phyloP scores from a whole-genome alignment of 2,797 vertebrate species.

The Myripristis jacobus region DNA sequence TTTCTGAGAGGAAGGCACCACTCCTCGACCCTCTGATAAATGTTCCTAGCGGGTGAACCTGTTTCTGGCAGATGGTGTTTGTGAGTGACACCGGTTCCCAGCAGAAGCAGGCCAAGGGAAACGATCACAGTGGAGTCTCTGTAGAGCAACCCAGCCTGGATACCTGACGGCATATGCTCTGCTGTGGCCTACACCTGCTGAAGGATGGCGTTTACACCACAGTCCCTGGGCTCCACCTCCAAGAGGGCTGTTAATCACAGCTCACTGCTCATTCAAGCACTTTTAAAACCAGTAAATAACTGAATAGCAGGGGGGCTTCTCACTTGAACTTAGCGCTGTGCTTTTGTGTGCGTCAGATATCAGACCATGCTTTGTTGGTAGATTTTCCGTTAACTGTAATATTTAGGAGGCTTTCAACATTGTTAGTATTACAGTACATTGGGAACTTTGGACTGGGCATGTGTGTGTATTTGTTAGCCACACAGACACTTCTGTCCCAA shows the following conservation, averaged over 20 bases:
- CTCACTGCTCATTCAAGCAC: slow-evolving; percentile 71
- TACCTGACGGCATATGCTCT: slow-evolving; percentile 85
- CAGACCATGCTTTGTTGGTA: slow-evolving; percentile 17
- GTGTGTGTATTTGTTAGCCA: not conserved
- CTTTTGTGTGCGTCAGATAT: slow-evolving; percentile 37
- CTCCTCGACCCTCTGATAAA: slow-evolving; percentile 77
- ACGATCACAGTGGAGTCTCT: slow-evolving; percentile 80
- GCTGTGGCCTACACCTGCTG: slow-evolving; percentile 87
- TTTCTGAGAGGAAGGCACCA: slow-evolving; percentile 46
- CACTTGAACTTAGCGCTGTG: slow-evolving; percentile 17
- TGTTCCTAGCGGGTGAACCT: slow-evolving; percentile 75
- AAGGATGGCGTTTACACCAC: slow-evolving; percentile 82
- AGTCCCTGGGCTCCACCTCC: slow-evolving; percentile 77
- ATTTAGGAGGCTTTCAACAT: slow-evolving; percentile 22
- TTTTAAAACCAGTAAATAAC: slow-evolving; percentile 76
- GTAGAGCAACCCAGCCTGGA: slow-evolving; percentile 80
- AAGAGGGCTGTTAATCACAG: slow-evolving; percentile 77
- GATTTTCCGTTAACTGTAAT: not conserved
- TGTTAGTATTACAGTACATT: not conserved
- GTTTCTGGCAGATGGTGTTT: slow-evolving; percentile 91
- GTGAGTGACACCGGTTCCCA: slow-evolving; percentile 86
- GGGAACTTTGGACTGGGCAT: not conserved
- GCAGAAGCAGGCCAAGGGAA: slow-evolving; percentile 85
- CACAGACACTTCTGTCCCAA: not conserved
- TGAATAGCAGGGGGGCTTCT: slow-evolving; percentile 28